Evolutionary conservation across 1,140 invertebrate species (phyloP).

Genomic region (Ceratina japonica): DNA sequence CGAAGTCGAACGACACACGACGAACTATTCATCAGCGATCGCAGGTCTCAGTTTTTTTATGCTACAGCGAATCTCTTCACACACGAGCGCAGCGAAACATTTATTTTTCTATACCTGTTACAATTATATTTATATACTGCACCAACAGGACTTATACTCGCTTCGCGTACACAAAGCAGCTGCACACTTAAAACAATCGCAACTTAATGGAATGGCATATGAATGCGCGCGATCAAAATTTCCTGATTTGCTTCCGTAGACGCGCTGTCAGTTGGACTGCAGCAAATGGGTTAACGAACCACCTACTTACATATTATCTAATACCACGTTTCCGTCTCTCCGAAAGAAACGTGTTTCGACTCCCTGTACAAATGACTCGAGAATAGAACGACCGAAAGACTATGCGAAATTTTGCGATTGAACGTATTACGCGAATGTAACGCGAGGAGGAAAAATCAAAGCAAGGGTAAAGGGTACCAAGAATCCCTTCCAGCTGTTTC

Average conservation of each 20-base stretch:
- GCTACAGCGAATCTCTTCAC: neutral
- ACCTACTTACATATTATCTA: neutral
- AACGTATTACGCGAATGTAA: neutral
- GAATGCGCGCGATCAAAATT: conserved; percentile 42
- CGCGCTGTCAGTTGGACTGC: neutral
- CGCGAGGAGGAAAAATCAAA: neutral
- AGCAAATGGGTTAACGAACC: conserved; percentile 46
- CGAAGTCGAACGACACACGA: neutral
- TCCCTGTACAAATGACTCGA: too few species aligned
- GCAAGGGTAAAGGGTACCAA: neutral
- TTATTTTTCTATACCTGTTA: neutral
- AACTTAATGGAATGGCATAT: conserved; percentile 52
- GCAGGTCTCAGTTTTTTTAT: neutral
- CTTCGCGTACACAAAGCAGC: conserved; percentile 12
- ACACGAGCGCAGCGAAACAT: conserved; percentile 25
- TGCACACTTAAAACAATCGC: conserved; percentile 26
- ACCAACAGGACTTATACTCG: conserved; percentile 17
- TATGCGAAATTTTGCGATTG: too few species aligned
- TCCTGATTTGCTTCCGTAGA: neutral
- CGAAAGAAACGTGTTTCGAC: too few species aligned
- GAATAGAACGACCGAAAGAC: too few species aligned
- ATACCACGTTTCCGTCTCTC: too few species aligned
- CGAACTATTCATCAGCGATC: neutral
- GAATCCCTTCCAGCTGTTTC: neutral
- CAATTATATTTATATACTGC: neutral